phyloP scores from a whole-genome alignment of 2,113 vertebrate species.

The Vulpes lagopus region DNA sequence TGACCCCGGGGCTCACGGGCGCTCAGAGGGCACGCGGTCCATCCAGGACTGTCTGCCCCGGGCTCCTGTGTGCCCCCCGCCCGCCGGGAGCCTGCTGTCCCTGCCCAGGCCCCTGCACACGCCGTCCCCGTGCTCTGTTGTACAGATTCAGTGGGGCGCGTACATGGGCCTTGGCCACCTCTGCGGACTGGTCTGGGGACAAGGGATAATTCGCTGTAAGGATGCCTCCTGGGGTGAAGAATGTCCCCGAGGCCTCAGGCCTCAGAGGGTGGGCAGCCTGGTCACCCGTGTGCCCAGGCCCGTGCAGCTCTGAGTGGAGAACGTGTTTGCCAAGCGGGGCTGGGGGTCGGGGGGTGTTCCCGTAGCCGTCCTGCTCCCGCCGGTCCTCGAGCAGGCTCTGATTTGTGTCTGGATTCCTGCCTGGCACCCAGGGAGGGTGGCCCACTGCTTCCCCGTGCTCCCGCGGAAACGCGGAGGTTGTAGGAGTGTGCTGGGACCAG shows the following conservation, averaged over 20 bases:
- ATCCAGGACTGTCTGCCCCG: neutral
- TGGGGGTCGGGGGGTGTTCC: rapidly evolving
- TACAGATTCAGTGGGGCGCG: rapidly evolving
- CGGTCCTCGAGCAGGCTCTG: neutral
- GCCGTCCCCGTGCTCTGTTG: rapidly evolving
- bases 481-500: neutral
- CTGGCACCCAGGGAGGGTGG: neutral
- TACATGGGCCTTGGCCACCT: neutral
- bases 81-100: neutral
- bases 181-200: neutral
- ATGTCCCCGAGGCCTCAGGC: neutral
- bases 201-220: no score
- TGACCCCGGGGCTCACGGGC: neutral
- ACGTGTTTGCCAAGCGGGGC: neutral
- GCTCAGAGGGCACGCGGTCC: neutral
- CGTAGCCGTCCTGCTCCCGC: rapidly evolving
- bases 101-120: neutral
- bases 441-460: rapidly evolving
- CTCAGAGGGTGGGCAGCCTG: rapidly evolving
- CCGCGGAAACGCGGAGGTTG: neutral
- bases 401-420: neutral
- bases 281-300: neutral
- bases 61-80: neutral
- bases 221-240: neutral
- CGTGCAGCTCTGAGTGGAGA: neutral